Evolutionary conservation across 2,888 invertebrate genomes (phyloP).

Genomic region (Volucella bombylans): DNA sequence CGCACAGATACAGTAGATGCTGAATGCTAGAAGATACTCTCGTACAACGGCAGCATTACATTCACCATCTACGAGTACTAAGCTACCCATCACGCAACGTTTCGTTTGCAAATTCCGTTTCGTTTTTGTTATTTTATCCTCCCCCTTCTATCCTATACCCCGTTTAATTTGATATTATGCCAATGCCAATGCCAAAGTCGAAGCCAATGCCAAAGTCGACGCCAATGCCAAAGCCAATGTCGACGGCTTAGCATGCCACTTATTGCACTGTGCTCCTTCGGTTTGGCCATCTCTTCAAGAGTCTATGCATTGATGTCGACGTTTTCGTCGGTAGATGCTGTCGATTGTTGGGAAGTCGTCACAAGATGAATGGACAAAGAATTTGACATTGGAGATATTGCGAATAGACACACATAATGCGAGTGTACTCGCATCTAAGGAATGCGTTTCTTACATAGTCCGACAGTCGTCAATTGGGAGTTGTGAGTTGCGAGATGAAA

Average conservation of each 20-base stretch:
- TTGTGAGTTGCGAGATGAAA: neutral
- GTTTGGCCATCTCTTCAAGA: conserved; percentile 16
- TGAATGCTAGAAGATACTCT: no score
- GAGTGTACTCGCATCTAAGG: neutral
- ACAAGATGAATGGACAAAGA: conserved; percentile 39
- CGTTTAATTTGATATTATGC: conserved; percentile 64
- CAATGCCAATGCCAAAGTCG: conserved; percentile 50
- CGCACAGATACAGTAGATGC: no score
- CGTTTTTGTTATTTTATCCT: neutral
- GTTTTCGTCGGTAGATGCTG: neutral
- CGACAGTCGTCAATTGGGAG: neutral
- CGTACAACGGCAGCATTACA: neutral
- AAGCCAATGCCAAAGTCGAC: neutral
- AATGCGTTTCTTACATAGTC: conserved; percentile 8
- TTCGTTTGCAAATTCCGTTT: conserved; percentile 46
- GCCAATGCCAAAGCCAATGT: neutral
- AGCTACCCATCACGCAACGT: conserved; percentile 51
- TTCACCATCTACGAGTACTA: neutral
- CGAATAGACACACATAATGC: neutral
- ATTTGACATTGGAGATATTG: conserved; percentile 24
- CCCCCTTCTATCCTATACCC: neutral
- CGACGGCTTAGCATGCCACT: neutral
- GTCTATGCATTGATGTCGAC: conserved; percentile 4
- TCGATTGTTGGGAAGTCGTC: neutral
- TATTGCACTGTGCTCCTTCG: neutral